Conservation (phyloP, 1,140 invertebrate species). For the Vollenhovia emeryi region DNA sequence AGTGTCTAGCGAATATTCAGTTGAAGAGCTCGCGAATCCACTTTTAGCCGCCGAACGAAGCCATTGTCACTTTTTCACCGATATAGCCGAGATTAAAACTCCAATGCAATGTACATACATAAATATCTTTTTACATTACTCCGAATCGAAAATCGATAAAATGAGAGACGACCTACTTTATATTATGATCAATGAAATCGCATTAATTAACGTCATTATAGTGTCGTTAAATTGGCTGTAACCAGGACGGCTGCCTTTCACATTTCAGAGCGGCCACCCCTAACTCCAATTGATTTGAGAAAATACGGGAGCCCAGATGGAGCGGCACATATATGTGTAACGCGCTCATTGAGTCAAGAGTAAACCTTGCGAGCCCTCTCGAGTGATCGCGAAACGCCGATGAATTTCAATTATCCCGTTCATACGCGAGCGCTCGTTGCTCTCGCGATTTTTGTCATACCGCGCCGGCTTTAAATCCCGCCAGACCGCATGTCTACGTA, state of each 20-base stretch:
- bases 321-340: neutral
- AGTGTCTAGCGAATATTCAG: constrained; percentile 1
- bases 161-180: neutral
- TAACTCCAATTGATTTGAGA: constrained; percentile 1
- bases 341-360: neutral
- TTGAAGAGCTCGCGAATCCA: too few species aligned
- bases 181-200: neutral
- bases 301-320: neutral
- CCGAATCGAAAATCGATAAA: neutral
- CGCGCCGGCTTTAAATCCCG: constrained; percentile 44
- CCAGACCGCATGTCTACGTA: constrained; percentile 15
- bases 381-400: constrained; percentile 9
- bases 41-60: too few species aligned
- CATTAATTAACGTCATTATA: constrained; percentile 22
- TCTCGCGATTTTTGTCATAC: constrained; percentile 31
- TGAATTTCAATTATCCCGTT: constrained; percentile 69
- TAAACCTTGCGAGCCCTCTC: constrained; percentile 15
- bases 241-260: neutral
- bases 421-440: constrained; percentile 3
- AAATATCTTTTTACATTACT: neutral
- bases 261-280: neutral
- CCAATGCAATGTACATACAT: neutral
- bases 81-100: neutral
- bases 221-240: neutral
- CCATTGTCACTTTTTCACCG: neutral